Conservation (phyloP, 2,797 vertebrate genomes). For the Hybognathus amarus region DNA sequence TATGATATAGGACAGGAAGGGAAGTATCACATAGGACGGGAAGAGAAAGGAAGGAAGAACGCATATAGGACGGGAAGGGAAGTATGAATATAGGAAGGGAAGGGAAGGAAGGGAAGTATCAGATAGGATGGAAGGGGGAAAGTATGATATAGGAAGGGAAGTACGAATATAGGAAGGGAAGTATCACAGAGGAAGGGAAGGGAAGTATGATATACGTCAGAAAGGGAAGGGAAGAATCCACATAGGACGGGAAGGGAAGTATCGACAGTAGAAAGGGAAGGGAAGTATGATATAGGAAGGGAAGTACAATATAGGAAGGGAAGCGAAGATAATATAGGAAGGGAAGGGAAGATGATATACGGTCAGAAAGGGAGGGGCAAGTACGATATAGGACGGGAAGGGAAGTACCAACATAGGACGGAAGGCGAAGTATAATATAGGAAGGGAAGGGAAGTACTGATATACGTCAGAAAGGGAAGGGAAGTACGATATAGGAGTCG, state of each 20-base stretch:
- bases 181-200: background rate
- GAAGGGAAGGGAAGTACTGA: background rate
- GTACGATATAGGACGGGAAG: background rate
- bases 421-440: rapidly evolving
- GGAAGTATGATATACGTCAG: background rate
- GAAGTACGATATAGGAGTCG: background rate
- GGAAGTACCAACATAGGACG: too few species aligned
- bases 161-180: too few species aligned
- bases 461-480: too few species aligned
- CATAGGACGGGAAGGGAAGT: background rate
- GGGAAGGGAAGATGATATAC: too few species aligned
- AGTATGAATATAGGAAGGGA: background rate
- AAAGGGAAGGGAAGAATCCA: background rate
- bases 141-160: background rate
- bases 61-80: background rate
- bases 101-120: too few species aligned
- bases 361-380: too few species aligned
- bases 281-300: background rate
- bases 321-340: too few species aligned
- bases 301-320: background rate
- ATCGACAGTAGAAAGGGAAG: background rate
- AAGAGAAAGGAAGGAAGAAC: too few species aligned
- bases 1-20: too few species aligned
- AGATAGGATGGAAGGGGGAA: background rate
- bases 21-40: too few species aligned